Evolutionary conservation across 2,888 invertebrate species (phyloP), one percentile per base, ranked within the genome.

Genomic region (Epicampocera succincta): DNA sequence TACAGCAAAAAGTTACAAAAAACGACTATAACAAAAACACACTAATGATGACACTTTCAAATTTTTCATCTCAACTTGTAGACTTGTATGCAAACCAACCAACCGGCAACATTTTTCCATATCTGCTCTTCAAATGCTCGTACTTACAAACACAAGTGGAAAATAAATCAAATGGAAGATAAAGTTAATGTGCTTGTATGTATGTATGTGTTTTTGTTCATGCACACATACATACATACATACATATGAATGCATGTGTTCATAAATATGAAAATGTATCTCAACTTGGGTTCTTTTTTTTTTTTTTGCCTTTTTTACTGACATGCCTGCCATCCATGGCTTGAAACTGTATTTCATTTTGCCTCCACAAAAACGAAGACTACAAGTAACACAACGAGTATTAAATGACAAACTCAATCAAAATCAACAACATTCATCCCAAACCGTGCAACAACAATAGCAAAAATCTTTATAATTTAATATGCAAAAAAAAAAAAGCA

Each of bases 31-130:
- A n/a, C n/a, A n/a, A n/a, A 54, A 74, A 68, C 44, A 69, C 68
- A 77, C 81, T 78, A 71, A 82, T 74, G 74, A 78, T 82, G 82
- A 78, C 82, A 82, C 77, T 82, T 82, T 82, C 74, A 78, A 78
- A 82, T 71, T 66, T 68, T 74, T 74, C 74, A 82, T 73, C 44
- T 56, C 58, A 60, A 61, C 40, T 68, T 76, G 21, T 58, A 40
- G 48, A 48, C n/a, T n/a, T 58, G 63, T 25, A n/a, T 61, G 46
- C 29, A 19, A 6, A 33, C 8, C 63, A 74, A 19, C 56, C 63
- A 74, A 65, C 56, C 74, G 44, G 6, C 65, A 74, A 65, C 74
- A 56, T 56, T 25, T 52, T 21, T 66, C 15, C 6, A 40, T 52
- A 42, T n/a, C n/a, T n/a, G n/a, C 46, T 19, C 25, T 40, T 40